Evolutionary conservation across 2,113 vertebrate species (phyloP), one percentile per base, ranked within the genome.

Genomic region (Capra hircus): DNA sequence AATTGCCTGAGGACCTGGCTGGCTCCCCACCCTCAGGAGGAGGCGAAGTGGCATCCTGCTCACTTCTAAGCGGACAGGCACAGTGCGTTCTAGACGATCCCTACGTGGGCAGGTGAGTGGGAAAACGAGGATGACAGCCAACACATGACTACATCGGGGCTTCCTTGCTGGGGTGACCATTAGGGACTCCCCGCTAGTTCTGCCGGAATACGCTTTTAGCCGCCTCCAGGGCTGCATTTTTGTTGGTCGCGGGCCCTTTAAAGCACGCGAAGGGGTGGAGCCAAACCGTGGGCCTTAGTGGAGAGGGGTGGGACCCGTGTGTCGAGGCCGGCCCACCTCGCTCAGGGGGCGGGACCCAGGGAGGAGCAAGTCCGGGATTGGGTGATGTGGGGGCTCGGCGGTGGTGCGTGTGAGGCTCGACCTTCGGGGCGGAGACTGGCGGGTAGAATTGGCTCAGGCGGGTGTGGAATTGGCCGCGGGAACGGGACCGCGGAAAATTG

Each of bases 41-140:
- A 98, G 99, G 90, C 96, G 99, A 89, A 98, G 98, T 57, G 99
- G 99, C 97, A 98, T 99, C 27, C 99, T 97, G 96, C 99, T 99
- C 97, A 99, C 98, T 5, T 99, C 99, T 98, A 40, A 11, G 92
- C 33, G 21, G 71, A 80, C 23, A 1, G 53, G 59, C 43, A 16
- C 21, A 53, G 43, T 59, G 33, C 28, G 3, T 90, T 92, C 88
- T 95, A 74, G 77, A 89, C 74, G 36, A 92, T 92, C 85, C 93
- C 74, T 55, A 12, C 55, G 1, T 88, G 84, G 81, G 30, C 81
- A 96, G 88, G 95, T 96, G 92, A 96, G 94, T 88, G 80, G 57
- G 80, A 17, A n/a, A 40, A 52, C 48, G 33, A 96, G 28, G n/a
- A 71, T 55, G 36, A 71, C 36, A 48, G 7, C 30, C 81, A 14